These are phyloP conservation scores for Invenusta paracnida DNA, from an alignment of 2,888 invertebrate genomes.

Conservation along the genomic window DNA sequence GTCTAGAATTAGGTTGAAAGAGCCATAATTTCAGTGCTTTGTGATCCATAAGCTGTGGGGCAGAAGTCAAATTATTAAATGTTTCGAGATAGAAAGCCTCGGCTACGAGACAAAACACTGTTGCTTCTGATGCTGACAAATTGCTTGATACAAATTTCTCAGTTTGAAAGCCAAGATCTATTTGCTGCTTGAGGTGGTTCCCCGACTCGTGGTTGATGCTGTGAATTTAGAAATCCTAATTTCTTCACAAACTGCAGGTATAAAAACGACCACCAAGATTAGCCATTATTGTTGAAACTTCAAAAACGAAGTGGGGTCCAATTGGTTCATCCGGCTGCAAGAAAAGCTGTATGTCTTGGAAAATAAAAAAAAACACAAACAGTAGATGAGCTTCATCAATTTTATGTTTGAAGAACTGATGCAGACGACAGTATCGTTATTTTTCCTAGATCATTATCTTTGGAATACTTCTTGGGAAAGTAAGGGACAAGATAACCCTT, in stretches of 20 bases:
- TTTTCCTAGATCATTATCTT: background rate
- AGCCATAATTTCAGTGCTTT: background rate
- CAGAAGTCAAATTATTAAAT: background rate
- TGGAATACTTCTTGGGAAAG: background rate
- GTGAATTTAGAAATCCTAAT: background rate
- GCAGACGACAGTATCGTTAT: background rate
- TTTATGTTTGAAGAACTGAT: background rate
- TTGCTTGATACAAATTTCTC: background rate
- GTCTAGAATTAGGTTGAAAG: no score
- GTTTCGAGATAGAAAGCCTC: background rate
- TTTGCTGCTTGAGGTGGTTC: background rate
- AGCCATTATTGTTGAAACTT: background rate
- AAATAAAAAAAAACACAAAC: background rate
- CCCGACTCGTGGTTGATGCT: background rate
- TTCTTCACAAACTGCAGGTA: background rate
- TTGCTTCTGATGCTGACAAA: background rate
- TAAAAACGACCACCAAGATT: background rate
- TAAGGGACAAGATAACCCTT: background rate
- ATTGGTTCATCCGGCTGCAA: background rate
- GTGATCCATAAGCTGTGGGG: background rate
- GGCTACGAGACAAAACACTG: background rate
- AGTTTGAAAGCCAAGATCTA: background rate
- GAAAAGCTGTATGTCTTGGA: background rate
- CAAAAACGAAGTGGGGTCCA: background rate
- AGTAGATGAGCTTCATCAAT: background rate